phyloP scores from a whole-genome alignment of 1,140 invertebrate genomes.

The Augochlora pura region DNA sequence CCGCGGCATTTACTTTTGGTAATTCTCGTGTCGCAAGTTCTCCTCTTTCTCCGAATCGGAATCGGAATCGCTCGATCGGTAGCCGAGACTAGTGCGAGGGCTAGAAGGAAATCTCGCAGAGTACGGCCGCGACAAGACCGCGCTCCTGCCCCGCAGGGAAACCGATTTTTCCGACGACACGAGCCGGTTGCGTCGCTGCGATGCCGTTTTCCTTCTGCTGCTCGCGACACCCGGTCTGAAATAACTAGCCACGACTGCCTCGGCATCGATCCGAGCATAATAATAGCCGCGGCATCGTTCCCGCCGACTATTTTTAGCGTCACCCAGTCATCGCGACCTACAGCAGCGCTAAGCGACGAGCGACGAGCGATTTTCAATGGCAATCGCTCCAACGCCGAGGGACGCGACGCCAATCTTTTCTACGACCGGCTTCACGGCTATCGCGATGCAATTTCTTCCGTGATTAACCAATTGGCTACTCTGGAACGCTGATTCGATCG shows the following conservation, averaged over 20 bases:
- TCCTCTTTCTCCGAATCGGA: not conserved
- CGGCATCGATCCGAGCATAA: constrained; percentile 65
- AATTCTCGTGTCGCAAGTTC: not conserved
- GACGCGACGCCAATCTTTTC: not conserved
- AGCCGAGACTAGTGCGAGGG: not conserved
- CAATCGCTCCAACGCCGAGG: constrained; percentile 38
- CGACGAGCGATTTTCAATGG: constrained; percentile 63
- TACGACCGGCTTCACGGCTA: not conserved
- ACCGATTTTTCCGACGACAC: not conserved
- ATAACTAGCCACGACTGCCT: constrained; percentile 56
- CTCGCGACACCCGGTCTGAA: constrained; percentile 40
- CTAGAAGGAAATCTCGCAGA: not conserved
- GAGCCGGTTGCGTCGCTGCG: not conserved
- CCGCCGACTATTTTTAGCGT: constrained; percentile 63
- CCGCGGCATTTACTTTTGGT: too few species aligned
- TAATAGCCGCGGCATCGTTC: constrained; percentile 64
- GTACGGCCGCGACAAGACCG: not conserved
- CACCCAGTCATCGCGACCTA: constrained; percentile 66
- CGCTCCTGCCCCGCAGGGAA: not conserved
- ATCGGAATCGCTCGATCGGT: not conserved
- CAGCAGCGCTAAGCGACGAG: constrained; percentile 47
- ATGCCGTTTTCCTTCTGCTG: constrained; percentile 12
- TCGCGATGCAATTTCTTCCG: not conserved
- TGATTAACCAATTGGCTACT: not conserved
- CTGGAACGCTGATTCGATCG: too few species aligned